phyloP scores from a whole-genome alignment of 2,113 vertebrate genomes.

The Dunckerocampus dactyliophorus region DNA sequence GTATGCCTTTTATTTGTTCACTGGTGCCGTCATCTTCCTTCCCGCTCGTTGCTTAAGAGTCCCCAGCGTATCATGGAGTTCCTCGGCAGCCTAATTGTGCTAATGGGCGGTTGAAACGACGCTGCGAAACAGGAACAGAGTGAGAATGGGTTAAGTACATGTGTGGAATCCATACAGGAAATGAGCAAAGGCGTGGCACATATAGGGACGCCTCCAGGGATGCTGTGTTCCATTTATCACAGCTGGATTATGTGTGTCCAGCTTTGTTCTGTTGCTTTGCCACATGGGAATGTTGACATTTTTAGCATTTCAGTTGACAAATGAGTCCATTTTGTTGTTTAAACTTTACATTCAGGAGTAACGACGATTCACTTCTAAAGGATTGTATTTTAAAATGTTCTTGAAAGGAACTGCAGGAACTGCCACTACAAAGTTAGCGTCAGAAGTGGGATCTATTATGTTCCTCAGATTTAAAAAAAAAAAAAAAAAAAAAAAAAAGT shows the following conservation, averaged over 20 bases:
- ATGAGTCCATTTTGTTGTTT: slow-evolving; percentile 10
- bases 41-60: not conserved
- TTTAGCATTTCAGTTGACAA: slow-evolving; percentile 7
- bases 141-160: slow-evolving; percentile 16
- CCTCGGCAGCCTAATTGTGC: slow-evolving; percentile 39
- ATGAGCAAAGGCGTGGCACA: slow-evolving; percentile 20
- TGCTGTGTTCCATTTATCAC: slow-evolving; percentile 47
- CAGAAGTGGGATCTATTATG: too few relatives aligned
- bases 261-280: slow-evolving; percentile 13
- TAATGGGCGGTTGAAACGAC: slow-evolving; percentile 39
- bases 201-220: slow-evolving; percentile 39
- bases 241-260: slow-evolving; percentile 14
- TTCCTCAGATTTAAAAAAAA: too few relatives aligned
- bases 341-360: not conserved
- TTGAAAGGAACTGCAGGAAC: too few relatives aligned
- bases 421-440: too few relatives aligned
- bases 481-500: too few relatives aligned
- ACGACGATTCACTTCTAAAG: too few relatives aligned
- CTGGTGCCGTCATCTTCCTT: not conserved
- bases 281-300: slow-evolving; percentile 19
- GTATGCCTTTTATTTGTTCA: not conserved
- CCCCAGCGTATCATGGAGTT: slow-evolving; percentile 5
- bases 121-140: slow-evolving; percentile 33
- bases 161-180: slow-evolving; percentile 47
- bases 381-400: too few relatives aligned